These are phyloP conservation scores for Chrysolophus pictus DNA, from an alignment of 2,797 vertebrate genomes.

Conservation along the genomic window DNA sequence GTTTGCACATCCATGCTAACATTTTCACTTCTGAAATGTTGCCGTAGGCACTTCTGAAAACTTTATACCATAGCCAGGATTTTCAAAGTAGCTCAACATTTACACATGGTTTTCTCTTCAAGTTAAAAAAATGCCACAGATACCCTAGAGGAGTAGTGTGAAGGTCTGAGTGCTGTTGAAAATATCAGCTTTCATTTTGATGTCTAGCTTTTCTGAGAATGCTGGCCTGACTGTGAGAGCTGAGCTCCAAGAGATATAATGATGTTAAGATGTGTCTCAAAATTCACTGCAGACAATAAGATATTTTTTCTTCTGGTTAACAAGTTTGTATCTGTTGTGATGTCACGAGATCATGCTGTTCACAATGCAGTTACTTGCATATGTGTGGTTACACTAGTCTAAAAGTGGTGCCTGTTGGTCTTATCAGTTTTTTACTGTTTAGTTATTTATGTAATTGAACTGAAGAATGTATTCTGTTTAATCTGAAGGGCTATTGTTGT, in stretches of 20 bases:
- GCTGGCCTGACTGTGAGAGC: background rate
- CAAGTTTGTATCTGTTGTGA: background rate
- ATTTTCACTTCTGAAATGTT: background rate
- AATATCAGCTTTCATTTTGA: conserved; percentile 1
- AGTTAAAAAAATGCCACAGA: background rate
- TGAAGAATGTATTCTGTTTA: conserved; percentile 9
- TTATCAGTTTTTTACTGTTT: conserved; percentile 21
- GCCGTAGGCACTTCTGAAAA: background rate
- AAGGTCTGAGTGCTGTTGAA: background rate
- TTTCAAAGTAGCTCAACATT: background rate
- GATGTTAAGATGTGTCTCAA: background rate
- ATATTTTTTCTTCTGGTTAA: background rate
- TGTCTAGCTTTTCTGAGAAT: background rate
- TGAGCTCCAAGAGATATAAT: background rate
- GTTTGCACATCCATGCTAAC: background rate
- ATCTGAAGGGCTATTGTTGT: background rate
- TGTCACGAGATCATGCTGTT: background rate
- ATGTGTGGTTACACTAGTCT: background rate
- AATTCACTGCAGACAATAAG: background rate
- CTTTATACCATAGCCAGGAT: background rate
- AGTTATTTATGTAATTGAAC: conserved; percentile 39
- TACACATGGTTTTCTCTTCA: background rate
- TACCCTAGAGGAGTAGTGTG: background rate
- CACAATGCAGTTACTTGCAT: background rate
- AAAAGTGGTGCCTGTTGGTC: background rate